Evolutionary conservation across 2,797 vertebrate genomes (phyloP), one percentile per base, ranked within the genome.

Genomic region (Lophius americanus): DNA sequence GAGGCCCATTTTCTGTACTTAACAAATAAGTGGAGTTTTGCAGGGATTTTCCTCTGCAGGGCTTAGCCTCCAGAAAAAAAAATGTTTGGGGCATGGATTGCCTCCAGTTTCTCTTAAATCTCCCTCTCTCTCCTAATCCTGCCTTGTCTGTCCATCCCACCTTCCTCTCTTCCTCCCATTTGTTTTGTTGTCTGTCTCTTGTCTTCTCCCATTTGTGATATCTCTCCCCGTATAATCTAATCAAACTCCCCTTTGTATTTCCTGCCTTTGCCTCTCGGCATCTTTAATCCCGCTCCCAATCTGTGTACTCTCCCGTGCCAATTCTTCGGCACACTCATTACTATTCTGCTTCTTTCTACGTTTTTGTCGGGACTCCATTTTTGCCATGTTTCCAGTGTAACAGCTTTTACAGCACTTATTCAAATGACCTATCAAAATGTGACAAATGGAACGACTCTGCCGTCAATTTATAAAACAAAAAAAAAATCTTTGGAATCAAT

Each of bases 91-190:
- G 41, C 41, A 42, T 67, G 82, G 68, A 78, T 52, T 11, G 12
- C 35, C 65, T 82, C 84, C 85, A 85, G 4, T 57, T 64, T 64
- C 44, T 55, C 58, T 75, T 57, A 39, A 68, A 67, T 67, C 67
- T 44, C 57, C 56, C 38, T 48, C 55, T 52, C 51, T 49, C 68
- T 59, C 10, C 4, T 70, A 76, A 74, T 82, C 70, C 67, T 39
- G 33, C 74, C 84, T 78, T 75, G 49, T 76, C 51, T 72, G 58
- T 52, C 35, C 5, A 35, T 73, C 66, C 50, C 66, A 64, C 68
- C 75, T 68, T 69, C 48, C 58, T 65, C 62, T 62, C 48, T 54
- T 57, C 54, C 7, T 23, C 42, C 42, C 57, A 33, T 69, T 70
- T 60, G 56, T 57, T 43, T 55, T 47, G 33, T 12, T 38, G 37